Conservation (phyloP, 2,888 invertebrate genomes). For the Andrena minutula region DNA sequence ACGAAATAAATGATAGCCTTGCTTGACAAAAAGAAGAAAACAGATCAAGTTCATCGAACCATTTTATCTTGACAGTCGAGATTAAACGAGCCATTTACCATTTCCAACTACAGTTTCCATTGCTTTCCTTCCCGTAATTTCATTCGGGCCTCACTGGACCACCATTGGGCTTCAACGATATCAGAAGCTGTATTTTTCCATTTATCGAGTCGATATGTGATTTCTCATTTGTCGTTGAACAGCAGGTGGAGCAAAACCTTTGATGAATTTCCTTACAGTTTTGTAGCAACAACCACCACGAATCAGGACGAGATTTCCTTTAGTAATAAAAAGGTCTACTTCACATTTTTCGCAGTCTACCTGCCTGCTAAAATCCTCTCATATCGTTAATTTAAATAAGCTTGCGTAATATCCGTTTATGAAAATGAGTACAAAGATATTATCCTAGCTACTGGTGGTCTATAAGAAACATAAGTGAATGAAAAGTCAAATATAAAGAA, state of each 20-base stretch:
- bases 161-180: slow-evolving; percentile 41
- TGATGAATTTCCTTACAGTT: slow-evolving; percentile 10
- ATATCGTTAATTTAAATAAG: too few relatives aligned
- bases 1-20: slow-evolving; percentile 25
- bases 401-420: too few relatives aligned
- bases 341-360: too few relatives aligned
- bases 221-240: slow-evolving; percentile 44
- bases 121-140: slow-evolving; percentile 45
- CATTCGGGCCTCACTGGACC: slow-evolving; percentile 33
- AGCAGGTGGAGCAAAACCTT: slow-evolving; percentile 34
- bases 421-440: too few relatives aligned
- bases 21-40: slow-evolving; percentile 23
- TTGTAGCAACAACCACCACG: neutral
- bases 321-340: too few relatives aligned
- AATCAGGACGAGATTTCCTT: too few relatives aligned
- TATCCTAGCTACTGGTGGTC: too few relatives aligned
- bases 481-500: too few relatives aligned
- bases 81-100: slow-evolving; percentile 63
- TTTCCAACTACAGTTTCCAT: slow-evolving; percentile 47
- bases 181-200: slow-evolving; percentile 55
- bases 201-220: slow-evolving; percentile 48
- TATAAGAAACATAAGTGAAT: too few relatives aligned
- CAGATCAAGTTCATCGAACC: slow-evolving; percentile 52
- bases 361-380: too few relatives aligned
- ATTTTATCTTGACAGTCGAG: slow-evolving; percentile 37